Percentiles rank a stretch among this genome's conserved stretches.
Evolutionary conservation across 2,888 invertebrate species (phyloP).

Genomic region (Colletes collaris): DNA sequence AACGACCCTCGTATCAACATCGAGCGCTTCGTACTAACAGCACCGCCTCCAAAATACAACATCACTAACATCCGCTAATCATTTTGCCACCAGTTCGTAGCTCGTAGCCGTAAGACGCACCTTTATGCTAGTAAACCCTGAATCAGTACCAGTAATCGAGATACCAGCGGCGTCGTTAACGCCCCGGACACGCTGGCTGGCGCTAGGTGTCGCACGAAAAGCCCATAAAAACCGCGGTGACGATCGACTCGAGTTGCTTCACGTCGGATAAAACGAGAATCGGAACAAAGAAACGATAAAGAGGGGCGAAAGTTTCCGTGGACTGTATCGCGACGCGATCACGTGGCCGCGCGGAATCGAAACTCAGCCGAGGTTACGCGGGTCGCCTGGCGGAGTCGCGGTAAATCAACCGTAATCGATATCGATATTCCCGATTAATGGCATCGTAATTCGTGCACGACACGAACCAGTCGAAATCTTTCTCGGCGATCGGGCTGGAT

Average conservation of each 20-base stretch:
- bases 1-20: slow-evolving; percentile 10
- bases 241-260: not conserved
- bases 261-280: not conserved
- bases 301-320: slow-evolving; percentile 10
- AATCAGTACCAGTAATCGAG: slow-evolving; percentile 54
- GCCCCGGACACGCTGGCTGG: slow-evolving; percentile 30
- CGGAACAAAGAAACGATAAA: slow-evolving; percentile 1
- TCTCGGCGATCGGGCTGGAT: no score
- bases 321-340: not conserved
- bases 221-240: not conserved
- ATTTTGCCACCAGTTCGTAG: slow-evolving; percentile 66
- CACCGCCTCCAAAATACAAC: slow-evolving; percentile 61
- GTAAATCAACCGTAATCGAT: slow-evolving; percentile 51
- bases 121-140: slow-evolving; percentile 58
- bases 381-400: slow-evolving; percentile 11
- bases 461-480: slow-evolving; percentile 22
- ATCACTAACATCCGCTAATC: slow-evolving; percentile 67
- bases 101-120: slow-evolving; percentile 67
- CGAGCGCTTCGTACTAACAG: slow-evolving; percentile 64
- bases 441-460: slow-evolving; percentile 31
- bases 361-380: slow-evolving; percentile 18
- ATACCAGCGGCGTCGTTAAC: slow-evolving; percentile 44
- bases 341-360: slow-evolving; percentile 1
- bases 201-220: slow-evolving; percentile 47
- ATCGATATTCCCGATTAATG: slow-evolving; percentile 42